These are phyloP conservation scores for Drosophila setifemur DNA, from an alignment of 1,140 invertebrate species.

Conservation along the genomic window DNA sequence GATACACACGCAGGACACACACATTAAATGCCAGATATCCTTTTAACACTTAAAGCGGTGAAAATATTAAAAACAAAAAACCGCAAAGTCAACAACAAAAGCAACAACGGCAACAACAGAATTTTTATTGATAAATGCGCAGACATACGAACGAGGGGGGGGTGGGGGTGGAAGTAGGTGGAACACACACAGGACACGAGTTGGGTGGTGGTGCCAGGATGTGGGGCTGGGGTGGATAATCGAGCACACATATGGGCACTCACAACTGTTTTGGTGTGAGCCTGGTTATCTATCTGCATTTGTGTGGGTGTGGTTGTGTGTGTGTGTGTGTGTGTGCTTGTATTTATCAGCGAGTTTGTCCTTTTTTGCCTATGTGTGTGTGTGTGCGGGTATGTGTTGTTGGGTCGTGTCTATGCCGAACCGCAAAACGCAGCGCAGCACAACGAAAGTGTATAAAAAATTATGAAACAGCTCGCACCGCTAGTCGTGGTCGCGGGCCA, in stretches of 20 bases:
- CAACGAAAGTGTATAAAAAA: constrained; percentile 76
- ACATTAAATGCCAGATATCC: constrained; percentile 78
- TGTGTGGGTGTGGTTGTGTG: constrained; percentile 6
- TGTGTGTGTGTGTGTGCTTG: neutral
- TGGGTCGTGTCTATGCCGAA: constrained; percentile 60
- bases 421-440: constrained; percentile 67
- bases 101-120: constrained; percentile 35
- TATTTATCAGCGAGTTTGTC: neutral
- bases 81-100: constrained; percentile 70
- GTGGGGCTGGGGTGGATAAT: constrained; percentile 18
- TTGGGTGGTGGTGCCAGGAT: neutral
- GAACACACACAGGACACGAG: neutral
- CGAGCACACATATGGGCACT: neutral
- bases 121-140: constrained; percentile 78
- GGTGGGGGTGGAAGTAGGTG: neutral
- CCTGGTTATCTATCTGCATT: constrained; percentile 3
- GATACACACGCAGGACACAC: constrained; percentile 33
- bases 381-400: constrained; percentile 32
- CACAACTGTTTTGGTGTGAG: neutral
- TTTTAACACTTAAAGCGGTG: constrained; percentile 80
- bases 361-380: neutral
- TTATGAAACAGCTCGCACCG: constrained; percentile 72
- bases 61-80: constrained; percentile 81
- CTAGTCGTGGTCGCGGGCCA: constrained; percentile 43
- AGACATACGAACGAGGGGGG: constrained; percentile 41